Evolutionary conservation across 2,888 invertebrate genomes (phyloP), one percentile per base, ranked within the genome.

Genomic region (Gymnocheta viridis): DNA sequence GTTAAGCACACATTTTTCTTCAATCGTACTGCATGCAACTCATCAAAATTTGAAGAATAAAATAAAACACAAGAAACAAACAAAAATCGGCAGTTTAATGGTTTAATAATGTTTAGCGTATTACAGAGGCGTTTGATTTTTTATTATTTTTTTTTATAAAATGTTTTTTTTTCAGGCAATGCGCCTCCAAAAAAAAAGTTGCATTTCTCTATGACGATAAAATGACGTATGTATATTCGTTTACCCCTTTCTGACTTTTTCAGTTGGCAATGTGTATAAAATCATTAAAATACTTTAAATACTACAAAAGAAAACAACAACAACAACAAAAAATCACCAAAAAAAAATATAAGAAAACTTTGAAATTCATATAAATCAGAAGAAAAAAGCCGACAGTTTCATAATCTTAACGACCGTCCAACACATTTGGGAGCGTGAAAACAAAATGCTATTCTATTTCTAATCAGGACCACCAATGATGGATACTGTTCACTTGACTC

Each of bases 101-200:
- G 85, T 85, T 86, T 86, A 87, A 87, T 86, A 86, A 86, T 82
- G 82, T 78, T 79, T 62, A 41, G 69, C 69, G 74, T 76, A 82
- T 69, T 64, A 76, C 81, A 44, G 81, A 82, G 81, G 81, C 81
- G 81, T 82, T 73, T 56, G 58, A 4, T 24, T 24, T 12, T 1
- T 51, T 24, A 1, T 51, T 24, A 12, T 22, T 4, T 0, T 49
- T 49, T 49, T 12, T 22, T 49, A 4, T 66, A 0, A 3, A 4
- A 19, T 51, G 2, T 38, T 49, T n/a, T 51, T 58, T 19, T 47
- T 38, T 12, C 17, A 17, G 17, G 9, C 38, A 14, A 32, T 22
- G 66, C n/a, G 51, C 17, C 66, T 47, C 17, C 6, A 17, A 47
- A 24, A 41, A 51, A 49, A 38, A 24, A 22, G 35, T 41, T 51